Evolutionary conservation across 2,113 vertebrate genomes (phyloP), one percentile per base, ranked within the genome.

Genomic region (Daphoenositta chrysoptera): DNA sequence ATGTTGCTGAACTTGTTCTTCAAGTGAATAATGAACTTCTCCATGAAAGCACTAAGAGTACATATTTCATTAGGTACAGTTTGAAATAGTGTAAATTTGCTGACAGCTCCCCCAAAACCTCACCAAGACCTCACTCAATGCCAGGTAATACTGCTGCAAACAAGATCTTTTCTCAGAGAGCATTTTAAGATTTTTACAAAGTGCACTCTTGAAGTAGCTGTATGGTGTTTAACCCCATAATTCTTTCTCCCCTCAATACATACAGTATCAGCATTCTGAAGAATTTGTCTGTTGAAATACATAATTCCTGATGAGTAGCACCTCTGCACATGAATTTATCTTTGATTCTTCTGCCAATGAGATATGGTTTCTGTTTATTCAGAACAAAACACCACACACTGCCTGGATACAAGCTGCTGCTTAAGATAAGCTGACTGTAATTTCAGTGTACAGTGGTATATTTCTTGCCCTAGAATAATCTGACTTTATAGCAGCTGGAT

Each of bases 371-470:
- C 71, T 94, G 83, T 94, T 92, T 91, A 80, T 83, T 93, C 56
- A 54, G 73, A 93, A 90, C 30, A 91, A 87, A 93, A 58, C 83
- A 94, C 75, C 71, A 83, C 78, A 87, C 53, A 64, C 60, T 83
- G 94, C 64, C 87, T 80, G 90, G 75, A 96, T 94, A 83, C 97
- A 97, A 96, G 94, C 95, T 97, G 96, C 96, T 97, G 83, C 84
- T 89, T 90, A 90, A 91, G 97, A 97, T 97, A 98, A 97, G 95
- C 88, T 94, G 84, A 93, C 96, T 94, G 75, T 78, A 96, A 97
- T 95, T 97, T 97, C 94, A 96, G 85, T 63, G 86, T 95, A 94
- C 92, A 95, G 94, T 72, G 90, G 73, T 87, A 27, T 92, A 94
- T 87, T 95, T 89, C 83, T 93, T 87, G 81, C 82, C 82, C 86